Base-by-base conservation (phyloP, 2,113 vertebrate genomes). In the Sardina pilchardus region DNA sequence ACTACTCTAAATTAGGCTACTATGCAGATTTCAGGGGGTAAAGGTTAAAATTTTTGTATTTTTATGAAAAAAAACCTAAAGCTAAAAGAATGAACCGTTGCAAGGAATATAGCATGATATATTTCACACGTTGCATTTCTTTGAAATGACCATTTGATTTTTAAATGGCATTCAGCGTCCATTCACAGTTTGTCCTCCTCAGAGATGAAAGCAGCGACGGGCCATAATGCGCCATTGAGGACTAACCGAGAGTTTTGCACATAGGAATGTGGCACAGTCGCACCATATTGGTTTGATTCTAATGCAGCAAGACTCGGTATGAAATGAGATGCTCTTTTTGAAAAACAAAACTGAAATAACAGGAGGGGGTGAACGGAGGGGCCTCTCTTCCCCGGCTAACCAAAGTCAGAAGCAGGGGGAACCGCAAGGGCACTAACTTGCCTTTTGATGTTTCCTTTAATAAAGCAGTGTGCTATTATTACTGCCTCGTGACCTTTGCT, bases 281-380 rank as follows among this genome's bases (percentile, higher is more conserved):
- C 78, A 86, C 82, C 82, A 84, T 81, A 87, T 84, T 87, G 87
- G 80, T 88, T 88, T 92, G 85, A 90, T 88, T 88, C 82, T 87
- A 86, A 90, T 84, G 83, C 84, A 87, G 67, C 48, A 87, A 87
- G 89, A 86, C 85, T 85, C 84, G 63, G 63, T 86, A 84, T 90
- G 85, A 90, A 86, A 86, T 53, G 9, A 86, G 80, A 88, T 83
- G 86, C 87, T 85, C 81, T 87, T 83, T 83, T 82, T 84, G 50
- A 84, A 85, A 87, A 85, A 90, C 42, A 75, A 63, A 86, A 89
- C 86, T 45, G 44, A 83, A 87, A 90, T 89, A 89, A 84, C 86
- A 84, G 78, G 67, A 10, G 84, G 71, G 82, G 84, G 75, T 56
- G 85, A 71, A 56, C 45, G 16, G 14, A 56, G 43, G 42, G 56